A percentile compares a stretch with the other conserved stretches of the same genome.
phyloP scores from a whole-genome alignment of 2,888 invertebrate genomes.

The Galerucella nymphaeae region DNA sequence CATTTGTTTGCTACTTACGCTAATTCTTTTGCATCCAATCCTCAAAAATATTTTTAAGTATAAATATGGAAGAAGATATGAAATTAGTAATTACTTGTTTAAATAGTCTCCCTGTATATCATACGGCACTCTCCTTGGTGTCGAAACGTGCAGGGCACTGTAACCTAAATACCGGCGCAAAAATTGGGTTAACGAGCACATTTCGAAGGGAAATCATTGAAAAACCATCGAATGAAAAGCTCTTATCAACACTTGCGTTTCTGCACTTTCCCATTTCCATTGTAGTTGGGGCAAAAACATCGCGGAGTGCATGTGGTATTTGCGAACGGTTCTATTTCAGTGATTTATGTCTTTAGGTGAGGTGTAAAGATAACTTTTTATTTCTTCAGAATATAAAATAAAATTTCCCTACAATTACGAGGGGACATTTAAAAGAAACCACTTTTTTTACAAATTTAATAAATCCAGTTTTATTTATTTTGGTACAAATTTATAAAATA shows the following conservation, averaged over 20 bases:
- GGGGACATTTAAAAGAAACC: too few species aligned
- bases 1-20: too few species aligned
- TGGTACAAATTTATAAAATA: too few species aligned
- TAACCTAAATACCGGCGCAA: constrained; percentile 53
- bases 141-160: constrained; percentile 55
- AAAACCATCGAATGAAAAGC: constrained; percentile 16
- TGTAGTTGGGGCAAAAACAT: neutral
- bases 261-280: constrained; percentile 23
- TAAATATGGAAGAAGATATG: neutral
- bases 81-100: neutral
- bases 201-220: constrained; percentile 20
- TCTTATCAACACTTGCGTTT: constrained; percentile 35
- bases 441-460: too few species aligned
- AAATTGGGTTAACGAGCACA: constrained; percentile 53
- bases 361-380: neutral
- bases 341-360: neutral
- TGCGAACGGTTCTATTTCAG: neutral
- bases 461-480: too few species aligned
- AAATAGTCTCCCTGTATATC: neutral
- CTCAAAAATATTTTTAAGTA: too few species aligned
- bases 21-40: too few species aligned
- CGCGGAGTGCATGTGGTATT: neutral
- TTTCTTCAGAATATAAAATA: too few species aligned
- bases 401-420: too few species aligned
- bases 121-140: constrained; percentile 53